phyloP scores from a whole-genome alignment of 2,888 invertebrate genomes.

The Euplexia lucipara region DNA sequence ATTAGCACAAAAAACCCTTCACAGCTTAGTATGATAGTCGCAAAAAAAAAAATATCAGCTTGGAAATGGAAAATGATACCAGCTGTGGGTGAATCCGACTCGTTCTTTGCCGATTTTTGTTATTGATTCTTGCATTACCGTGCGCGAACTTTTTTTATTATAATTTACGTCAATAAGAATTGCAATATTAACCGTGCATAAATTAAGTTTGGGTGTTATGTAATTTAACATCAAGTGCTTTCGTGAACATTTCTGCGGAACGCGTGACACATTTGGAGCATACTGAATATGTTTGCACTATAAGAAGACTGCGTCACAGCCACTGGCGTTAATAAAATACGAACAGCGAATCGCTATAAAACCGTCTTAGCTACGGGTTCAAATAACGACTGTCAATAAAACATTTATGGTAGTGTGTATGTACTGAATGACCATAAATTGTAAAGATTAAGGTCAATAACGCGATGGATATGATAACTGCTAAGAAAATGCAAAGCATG shows the following conservation, averaged over 20 bases:
- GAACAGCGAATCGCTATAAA: constrained; percentile 74
- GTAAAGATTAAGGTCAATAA: constrained; percentile 89
- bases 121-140: constrained; percentile 36
- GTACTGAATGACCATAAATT: constrained; percentile 88
- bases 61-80: no score
- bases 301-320: constrained; percentile 47
- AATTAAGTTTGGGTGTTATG: constrained; percentile 69
- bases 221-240: constrained; percentile 67
- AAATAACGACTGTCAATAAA: constrained; percentile 87
- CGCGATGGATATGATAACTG: constrained; percentile 86
- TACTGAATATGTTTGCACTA: constrained; percentile 52
- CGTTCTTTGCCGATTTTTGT: background rate
- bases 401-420: constrained; percentile 85
- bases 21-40: no score
- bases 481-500: constrained; percentile 73
- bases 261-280: constrained; percentile 54
- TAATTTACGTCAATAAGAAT: constrained; percentile 67
- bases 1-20: no score
- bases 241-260: constrained; percentile 56
- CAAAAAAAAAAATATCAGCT: no score
- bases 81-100: no score
- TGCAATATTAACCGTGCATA: constrained; percentile 66
- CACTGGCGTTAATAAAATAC: constrained; percentile 68
- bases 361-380: constrained; percentile 78
- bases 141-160: constrained; percentile 56